These are phyloP conservation scores for Caenorhabditis remanei DNA, from an alignment of 1,140 invertebrate genomes.

Conservation along the genomic window DNA sequence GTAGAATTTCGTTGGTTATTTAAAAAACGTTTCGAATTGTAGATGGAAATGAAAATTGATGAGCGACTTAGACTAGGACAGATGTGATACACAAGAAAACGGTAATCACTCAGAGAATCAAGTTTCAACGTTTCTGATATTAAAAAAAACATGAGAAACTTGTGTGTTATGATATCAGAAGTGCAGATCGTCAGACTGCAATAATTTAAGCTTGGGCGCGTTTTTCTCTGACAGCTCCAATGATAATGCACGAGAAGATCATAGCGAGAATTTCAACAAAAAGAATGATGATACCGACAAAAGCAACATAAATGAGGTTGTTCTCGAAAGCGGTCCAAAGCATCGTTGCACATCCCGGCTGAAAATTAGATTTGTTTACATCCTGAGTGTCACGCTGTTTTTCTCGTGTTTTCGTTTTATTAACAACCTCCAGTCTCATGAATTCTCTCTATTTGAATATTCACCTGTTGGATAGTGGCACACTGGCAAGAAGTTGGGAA, in stretches of 20 bases:
- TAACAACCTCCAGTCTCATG: not conserved
- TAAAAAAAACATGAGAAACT: no score
- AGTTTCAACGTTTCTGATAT: no score
- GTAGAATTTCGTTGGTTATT: no score
- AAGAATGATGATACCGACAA: conserved; percentile 45
- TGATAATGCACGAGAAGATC: conserved; percentile 61
- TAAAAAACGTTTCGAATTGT: no score
- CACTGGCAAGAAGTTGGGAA: conserved; percentile 29
- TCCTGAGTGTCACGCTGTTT: not conserved
- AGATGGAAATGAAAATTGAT: no score
- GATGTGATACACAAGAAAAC: no score
- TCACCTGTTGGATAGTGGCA: conserved; percentile 32
- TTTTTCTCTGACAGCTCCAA: conserved; percentile 58
- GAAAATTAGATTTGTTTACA: conserved; percentile 49
- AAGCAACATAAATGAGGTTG: conserved; percentile 55
- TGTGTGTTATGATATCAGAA: no score
- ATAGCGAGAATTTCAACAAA: conserved; percentile 61
- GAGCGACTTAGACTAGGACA: no score
- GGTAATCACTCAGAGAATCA: no score
- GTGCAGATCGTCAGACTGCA: not conserved
- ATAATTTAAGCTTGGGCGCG: conserved; percentile 13
- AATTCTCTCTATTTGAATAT: not conserved
- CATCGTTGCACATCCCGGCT: conserved; percentile 55
- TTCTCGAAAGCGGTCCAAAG: conserved; percentile 49
- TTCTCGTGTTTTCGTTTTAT: not conserved